Conservation (phyloP, 2,797 vertebrate genomes). For the Sebastes vulpes region DNA sequence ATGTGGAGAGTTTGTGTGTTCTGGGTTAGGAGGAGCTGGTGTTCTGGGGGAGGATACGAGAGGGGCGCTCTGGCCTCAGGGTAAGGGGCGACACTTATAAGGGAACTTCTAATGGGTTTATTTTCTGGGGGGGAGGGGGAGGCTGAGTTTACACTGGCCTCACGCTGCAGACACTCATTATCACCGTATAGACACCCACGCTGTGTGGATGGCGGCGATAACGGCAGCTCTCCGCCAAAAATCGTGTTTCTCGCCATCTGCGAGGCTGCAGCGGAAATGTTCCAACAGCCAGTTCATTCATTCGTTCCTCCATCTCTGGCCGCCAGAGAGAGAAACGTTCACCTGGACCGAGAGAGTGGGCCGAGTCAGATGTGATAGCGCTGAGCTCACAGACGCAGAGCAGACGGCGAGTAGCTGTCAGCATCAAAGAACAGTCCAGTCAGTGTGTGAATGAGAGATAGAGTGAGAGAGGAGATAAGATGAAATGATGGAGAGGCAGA, state of each 20-base stretch:
- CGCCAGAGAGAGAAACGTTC: slow-evolving; percentile 25
- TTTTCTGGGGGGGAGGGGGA: slow-evolving; percentile 41
- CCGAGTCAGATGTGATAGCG: slow-evolving; percentile 41
- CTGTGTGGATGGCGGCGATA: slow-evolving; percentile 46
- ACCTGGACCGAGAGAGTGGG: slow-evolving; percentile 49
- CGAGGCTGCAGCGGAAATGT: background rate
- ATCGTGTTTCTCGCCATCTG: slow-evolving; percentile 3
- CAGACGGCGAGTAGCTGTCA: slow-evolving; percentile 56
- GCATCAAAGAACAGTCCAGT: slow-evolving; percentile 54
- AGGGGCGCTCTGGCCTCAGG: slow-evolving; percentile 7
- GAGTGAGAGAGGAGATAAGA: slow-evolving; percentile 44
- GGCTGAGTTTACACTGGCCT: slow-evolving; percentile 59
- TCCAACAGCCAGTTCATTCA: slow-evolving; percentile 28
- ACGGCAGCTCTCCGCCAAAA: slow-evolving; percentile 4
- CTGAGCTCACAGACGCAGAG: slow-evolving; percentile 41
- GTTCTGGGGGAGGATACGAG: background rate
- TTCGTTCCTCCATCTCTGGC: slow-evolving; percentile 38
- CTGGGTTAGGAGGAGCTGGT: slow-evolving; percentile 29
- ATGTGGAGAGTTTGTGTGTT: slow-evolving; percentile 41
- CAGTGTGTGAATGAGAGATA: background rate
- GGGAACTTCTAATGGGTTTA: slow-evolving; percentile 64
- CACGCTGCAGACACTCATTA: slow-evolving; percentile 55
- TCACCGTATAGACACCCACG: slow-evolving; percentile 34
- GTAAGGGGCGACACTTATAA: slow-evolving; percentile 21
- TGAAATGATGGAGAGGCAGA: slow-evolving; percentile 45